Evolutionary conservation across 2,113 vertebrate genomes (phyloP).

Genomic region (Myiozetetes cayanensis): DNA sequence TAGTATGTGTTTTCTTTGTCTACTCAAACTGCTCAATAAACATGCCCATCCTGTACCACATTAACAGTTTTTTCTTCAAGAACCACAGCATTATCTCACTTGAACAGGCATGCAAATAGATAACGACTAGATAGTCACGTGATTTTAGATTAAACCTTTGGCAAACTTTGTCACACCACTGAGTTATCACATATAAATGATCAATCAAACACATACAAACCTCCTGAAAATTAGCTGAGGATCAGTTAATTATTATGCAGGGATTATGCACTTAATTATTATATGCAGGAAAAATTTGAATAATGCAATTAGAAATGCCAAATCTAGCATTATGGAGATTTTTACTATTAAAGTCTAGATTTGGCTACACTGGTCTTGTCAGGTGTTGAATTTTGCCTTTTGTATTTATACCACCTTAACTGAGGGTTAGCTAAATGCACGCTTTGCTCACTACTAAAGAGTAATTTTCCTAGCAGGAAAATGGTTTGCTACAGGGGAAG

Average conservation of each 20-base stretch:
- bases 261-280: not conserved
- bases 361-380: not conserved
- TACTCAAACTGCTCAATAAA: not conserved
- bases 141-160: not conserved
- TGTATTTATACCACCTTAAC: not conserved
- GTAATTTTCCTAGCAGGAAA: not conserved
- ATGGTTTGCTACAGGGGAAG: not conserved
- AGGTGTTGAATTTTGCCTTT: not conserved
- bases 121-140: not conserved
- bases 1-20: not conserved
- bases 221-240: not conserved
- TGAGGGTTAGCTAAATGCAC: not conserved
- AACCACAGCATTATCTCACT: not conserved
- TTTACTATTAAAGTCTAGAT: not conserved
- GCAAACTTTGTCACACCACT: not conserved
- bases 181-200: not conserved
- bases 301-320: not conserved
- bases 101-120: not conserved
- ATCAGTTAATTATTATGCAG: not conserved
- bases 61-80: not conserved
- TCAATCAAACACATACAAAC: not conserved
- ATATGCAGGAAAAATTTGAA: not conserved
- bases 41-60: not conserved
- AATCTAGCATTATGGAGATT: not conserved
- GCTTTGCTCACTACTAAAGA: not conserved